Evolutionary conservation across 2,888 invertebrate species (phyloP), one percentile per base, ranked within the genome.

Genomic region (Chrysina gloriosa): DNA sequence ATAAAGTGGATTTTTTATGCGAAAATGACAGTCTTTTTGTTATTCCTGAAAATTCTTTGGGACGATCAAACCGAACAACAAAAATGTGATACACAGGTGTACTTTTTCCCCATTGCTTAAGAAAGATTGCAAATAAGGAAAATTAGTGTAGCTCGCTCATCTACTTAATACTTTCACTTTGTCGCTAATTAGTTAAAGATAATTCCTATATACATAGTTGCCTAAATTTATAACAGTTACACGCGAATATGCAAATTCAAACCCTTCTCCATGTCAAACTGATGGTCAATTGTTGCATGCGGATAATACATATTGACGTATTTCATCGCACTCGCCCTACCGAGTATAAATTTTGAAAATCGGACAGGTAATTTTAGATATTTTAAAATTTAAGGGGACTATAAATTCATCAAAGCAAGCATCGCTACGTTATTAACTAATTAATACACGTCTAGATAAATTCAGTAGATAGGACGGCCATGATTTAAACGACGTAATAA

Each of bases 381-480:
- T 67, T 67, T 67, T 67, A 61, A 67, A 58, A 67, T 67, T 67
- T 67, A 61, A 36, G 34, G 31, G 36, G 5, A 48, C 48, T 56
- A 50, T 67, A 67, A 58, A 67, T 67, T 61, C 61, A 65, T 69
- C 69, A 65, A 47, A 50, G 45, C 65, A 61, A 52, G 36, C 65
- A 61, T 64, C 36, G 50, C 45, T 70, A 71, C 71, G 72, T 74
- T 75, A 77, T 76, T 76, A 75, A 77, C 77, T 79, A 80, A 80
- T 80, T 79, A 80, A 78, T 80, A 79, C 75, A 76, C 75, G 78
- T 78, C 79, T 73, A 78, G 78, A 79, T 79, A 78, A 78, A 78
- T 79, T 79, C 58, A 23, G 65, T 31, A 69, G 69, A 69, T 69
- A 69, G 58, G 21, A 42, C 27, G 73, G 72, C 50, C 58, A 65